Evolutionary conservation across 2,113 vertebrate species (phyloP).

Genomic region (Hydrolagus affinis): DNA sequence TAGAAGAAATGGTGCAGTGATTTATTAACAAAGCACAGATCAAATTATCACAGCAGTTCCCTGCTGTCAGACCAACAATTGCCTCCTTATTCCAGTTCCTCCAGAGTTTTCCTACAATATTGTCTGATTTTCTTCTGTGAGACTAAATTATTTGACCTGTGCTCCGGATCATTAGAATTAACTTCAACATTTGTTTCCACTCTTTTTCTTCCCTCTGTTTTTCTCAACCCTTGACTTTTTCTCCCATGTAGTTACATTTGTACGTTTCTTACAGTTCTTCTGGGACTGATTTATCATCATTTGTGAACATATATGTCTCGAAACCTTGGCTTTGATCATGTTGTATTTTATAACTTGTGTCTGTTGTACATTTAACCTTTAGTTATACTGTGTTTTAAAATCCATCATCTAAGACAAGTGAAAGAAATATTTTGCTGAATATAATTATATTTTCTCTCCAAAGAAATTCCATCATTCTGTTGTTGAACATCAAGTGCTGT

Average conservation of each 20-base stretch:
- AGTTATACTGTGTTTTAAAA: slow-evolving; percentile 83
- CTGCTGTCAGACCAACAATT: slow-evolving; percentile 83
- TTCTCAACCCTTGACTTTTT: slow-evolving; percentile 56
- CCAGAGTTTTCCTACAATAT: slow-evolving; percentile 59
- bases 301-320: slow-evolving; percentile 89
- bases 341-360: slow-evolving; percentile 97
- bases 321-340: slow-evolving; percentile 92
- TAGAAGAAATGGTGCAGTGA: slow-evolving; percentile 81
- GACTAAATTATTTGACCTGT: slow-evolving; percentile 52
- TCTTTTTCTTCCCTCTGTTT: slow-evolving; percentile 46
- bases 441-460: slow-evolving; percentile 47
- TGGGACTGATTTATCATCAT: slow-evolving; percentile 98
- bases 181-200: slow-evolving; percentile 71
- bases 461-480: slow-evolving; percentile 47
- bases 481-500: slow-evolving; percentile 38
- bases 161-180: slow-evolving; percentile 64
- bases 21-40: slow-evolving; percentile 96
- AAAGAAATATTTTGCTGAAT: slow-evolving; percentile 62
- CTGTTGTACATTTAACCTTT: slow-evolving; percentile 97
- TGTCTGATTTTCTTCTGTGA: slow-evolving; percentile 46
- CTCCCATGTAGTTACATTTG: slow-evolving; percentile 77
- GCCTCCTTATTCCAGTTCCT: slow-evolving; percentile 58
- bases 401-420: slow-evolving; percentile 77
- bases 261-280: slow-evolving; percentile 82
- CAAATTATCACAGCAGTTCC: slow-evolving; percentile 92